Evolutionary conservation across 2,797 vertebrate genomes (phyloP).

Genomic region (Neosilurus mollespiculum): DNA sequence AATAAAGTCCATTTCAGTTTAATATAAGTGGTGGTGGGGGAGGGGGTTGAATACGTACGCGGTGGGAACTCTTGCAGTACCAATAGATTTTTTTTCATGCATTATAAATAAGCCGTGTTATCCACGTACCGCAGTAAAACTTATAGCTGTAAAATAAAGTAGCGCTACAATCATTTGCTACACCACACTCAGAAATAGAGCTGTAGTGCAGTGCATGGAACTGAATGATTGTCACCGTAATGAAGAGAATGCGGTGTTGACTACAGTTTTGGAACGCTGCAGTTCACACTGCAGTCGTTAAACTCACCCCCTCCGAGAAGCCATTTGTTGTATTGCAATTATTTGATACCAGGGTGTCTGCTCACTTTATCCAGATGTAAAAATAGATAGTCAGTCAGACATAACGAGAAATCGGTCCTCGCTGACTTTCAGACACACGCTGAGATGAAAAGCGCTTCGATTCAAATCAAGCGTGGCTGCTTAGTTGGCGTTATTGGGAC

Average conservation of each 20-base stretch:
- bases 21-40: not conserved
- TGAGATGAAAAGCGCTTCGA: not conserved
- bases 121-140: not conserved
- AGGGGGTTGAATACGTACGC: not conserved
- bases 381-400: slow-evolving; percentile 75
- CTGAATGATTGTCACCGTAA: not conserved
- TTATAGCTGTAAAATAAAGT: not conserved
- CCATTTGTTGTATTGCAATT: slow-evolving; percentile 62
- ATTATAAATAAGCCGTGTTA: not conserved
- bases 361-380: slow-evolving; percentile 75
- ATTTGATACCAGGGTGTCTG: slow-evolving; percentile 69
- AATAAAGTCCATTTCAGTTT: not conserved
- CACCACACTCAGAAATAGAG: not conserved
- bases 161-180: not conserved
- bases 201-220: not conserved
- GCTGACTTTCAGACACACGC: slow-evolving; percentile 67
- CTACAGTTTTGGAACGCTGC: slow-evolving; percentile 12
- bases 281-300: slow-evolving; percentile 62
- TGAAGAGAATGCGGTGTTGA: slow-evolving; percentile 8
- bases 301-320: slow-evolving; percentile 70
- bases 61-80: too few relatives aligned
- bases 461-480: not conserved
- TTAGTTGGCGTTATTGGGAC: not conserved
- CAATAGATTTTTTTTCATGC: not conserved
- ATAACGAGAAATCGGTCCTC: slow-evolving; percentile 69